phyloP scores from a whole-genome alignment of 2,888 invertebrate genomes.

The Scaptomyza flava region DNA sequence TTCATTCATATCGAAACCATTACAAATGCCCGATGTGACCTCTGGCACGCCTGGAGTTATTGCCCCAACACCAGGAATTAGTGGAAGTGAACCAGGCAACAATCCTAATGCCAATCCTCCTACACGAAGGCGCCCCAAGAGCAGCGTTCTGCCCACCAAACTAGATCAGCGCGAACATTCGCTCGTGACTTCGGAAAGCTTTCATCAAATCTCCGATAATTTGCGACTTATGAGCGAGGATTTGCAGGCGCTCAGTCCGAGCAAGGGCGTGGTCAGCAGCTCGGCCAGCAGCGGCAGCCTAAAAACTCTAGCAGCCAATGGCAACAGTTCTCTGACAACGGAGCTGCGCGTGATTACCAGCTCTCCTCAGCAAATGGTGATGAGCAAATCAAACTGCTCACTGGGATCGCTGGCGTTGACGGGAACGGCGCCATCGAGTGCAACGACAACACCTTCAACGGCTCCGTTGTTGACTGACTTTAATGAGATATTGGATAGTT shows the following conservation, averaged over 20 bases:
- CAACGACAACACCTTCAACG: slow-evolving; percentile 80
- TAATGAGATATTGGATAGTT: slow-evolving; percentile 84
- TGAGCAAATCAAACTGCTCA: slow-evolving; percentile 69
- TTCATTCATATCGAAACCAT: slow-evolving; percentile 80
- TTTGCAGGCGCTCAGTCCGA: slow-evolving; percentile 83
- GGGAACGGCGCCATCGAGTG: slow-evolving; percentile 67
- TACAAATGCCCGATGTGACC: slow-evolving; percentile 82
- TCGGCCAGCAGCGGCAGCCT: slow-evolving; percentile 74
- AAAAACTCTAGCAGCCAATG: slow-evolving; percentile 59
- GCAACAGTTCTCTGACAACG: slow-evolving; percentile 49
- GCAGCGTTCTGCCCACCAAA: slow-evolving; percentile 54
- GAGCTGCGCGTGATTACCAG: slow-evolving; percentile 75
- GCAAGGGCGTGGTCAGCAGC: slow-evolving; percentile 68
- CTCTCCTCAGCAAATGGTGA: slow-evolving; percentile 71
- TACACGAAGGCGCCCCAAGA: slow-evolving; percentile 69
- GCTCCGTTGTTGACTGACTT: slow-evolving; percentile 81
- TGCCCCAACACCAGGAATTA: not conserved
- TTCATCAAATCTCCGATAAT: slow-evolving; percentile 84
- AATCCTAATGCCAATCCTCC: slow-evolving; percentile 24
- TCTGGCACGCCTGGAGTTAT: slow-evolving; percentile 73
- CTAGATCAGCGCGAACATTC: slow-evolving; percentile 80
- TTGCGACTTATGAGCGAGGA: slow-evolving; percentile 84
- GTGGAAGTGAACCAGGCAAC: not conserved
- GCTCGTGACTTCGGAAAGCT: slow-evolving; percentile 82
- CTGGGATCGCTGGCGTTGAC: slow-evolving; percentile 57